Base-by-base conservation (phyloP, 1,140 invertebrate genomes). In the Tetragonula clypearis region DNA sequence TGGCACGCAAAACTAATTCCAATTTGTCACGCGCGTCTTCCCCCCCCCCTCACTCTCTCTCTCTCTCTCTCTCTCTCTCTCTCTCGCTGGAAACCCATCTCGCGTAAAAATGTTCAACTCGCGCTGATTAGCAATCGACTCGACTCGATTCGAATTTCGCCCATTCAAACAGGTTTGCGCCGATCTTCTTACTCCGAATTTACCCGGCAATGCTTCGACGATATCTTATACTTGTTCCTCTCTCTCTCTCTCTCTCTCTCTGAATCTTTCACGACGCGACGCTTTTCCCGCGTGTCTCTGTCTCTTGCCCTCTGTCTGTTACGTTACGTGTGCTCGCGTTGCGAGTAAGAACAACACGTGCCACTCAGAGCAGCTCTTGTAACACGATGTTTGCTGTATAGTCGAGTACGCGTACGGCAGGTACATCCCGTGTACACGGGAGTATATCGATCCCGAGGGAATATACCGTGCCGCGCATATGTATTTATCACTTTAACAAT, bases 401-500 rank as follows among this genome's bases (percentile, higher is more conserved):
- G 87, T 81, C 62, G 85, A 89, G 88, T 80, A 80, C 41, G 80
- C 41, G 80, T 65, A 86, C 49, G 41, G 77, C 76, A 60, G 73
- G 84, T 81, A 75, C 73, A 74, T 60, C 56, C 60, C 30, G 49
- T 79, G 75, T 72, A 86, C 79, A 86, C 71, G 49, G 79, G 78
- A 8, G 53, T 84, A 80, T 88, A 89, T 88, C 87, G 86, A 69
- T 89, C 87, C 76, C 23, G 14, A 5, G 71, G 85, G 77, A 81
- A 88, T 86, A 84, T 83, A 86, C 79, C 41, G 78, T 41, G 73
- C 65, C 60, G 76, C 81, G 83, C 35, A 62, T 85, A 80, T 85
- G 84, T 85, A 88, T 88, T 89, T 89, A 87, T 88, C 88, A 88
- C 88, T 90, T 89, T 88, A 87, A 91, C 91, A 92, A 92, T 92